Conservation (phyloP, 2,888 invertebrate genomes). For the Drosophila flavopinicola region DNA sequence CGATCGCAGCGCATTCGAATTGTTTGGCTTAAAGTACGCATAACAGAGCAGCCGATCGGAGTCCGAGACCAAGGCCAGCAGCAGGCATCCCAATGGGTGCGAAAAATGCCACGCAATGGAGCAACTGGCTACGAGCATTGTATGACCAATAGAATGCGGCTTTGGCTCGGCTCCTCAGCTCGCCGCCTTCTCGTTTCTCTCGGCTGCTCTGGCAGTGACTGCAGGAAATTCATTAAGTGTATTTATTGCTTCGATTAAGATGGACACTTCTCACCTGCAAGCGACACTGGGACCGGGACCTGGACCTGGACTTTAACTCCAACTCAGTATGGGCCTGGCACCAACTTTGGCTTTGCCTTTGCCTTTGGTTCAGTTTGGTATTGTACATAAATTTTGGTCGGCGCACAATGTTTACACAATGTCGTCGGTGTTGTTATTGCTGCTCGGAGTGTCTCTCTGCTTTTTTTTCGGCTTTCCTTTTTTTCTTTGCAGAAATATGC, state of each 20-base stretch:
- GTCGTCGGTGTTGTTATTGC: constrained; percentile 50
- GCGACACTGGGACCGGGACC: constrained; percentile 45
- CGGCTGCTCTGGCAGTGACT: constrained; percentile 52
- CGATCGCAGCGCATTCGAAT: constrained; percentile 69
- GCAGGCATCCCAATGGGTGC: constrained; percentile 68
- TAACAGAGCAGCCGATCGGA: constrained; percentile 50
- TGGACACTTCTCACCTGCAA: constrained; percentile 80
- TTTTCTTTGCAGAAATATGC: constrained; percentile 65
- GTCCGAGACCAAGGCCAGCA: constrained; percentile 21
- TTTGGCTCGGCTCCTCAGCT: constrained; percentile 24
- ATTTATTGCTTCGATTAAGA: constrained; percentile 81
- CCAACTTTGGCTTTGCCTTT: constrained; percentile 16
- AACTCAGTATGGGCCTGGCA: constrained; percentile 14
- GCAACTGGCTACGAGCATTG: constrained; percentile 59
- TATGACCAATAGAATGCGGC: constrained; percentile 74
- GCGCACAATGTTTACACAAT: constrained; percentile 76
- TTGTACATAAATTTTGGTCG: constrained; percentile 76
- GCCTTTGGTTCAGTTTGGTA: constrained; percentile 46
- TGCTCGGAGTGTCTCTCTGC: constrained; percentile 22
- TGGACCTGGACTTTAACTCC: constrained; percentile 23
- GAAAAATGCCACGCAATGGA: constrained; percentile 78
- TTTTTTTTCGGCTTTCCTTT: constrained; percentile 19
- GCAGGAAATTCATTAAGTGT: constrained; percentile 80
- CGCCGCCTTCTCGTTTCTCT: constrained; percentile 4
- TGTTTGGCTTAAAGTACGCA: constrained; percentile 63